These are phyloP conservation scores for Tor tambroides DNA, from an alignment of 2,113 vertebrate genomes.

Conservation along the genomic window DNA sequence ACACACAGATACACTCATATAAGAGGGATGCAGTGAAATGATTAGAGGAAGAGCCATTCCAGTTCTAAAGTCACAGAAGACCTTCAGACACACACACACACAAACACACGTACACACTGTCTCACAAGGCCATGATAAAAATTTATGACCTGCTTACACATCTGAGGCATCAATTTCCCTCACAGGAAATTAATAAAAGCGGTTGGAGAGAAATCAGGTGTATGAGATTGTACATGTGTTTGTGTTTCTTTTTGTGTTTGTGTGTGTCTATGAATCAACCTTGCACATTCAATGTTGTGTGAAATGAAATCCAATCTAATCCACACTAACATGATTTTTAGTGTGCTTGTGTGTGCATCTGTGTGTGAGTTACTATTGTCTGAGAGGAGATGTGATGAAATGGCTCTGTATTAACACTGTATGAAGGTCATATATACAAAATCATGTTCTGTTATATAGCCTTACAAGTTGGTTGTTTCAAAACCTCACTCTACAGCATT, in stretches of 20 bases:
- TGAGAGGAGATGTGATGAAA: slow-evolving; percentile 2
- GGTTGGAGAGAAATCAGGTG: background rate
- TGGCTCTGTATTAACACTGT: background rate
- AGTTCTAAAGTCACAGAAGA: slow-evolving; percentile 3
- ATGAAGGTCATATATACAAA: slow-evolving; percentile 20
- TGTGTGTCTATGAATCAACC: slow-evolving; percentile 16
- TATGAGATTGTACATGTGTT: slow-evolving; percentile 51
- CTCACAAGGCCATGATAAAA: slow-evolving; percentile 33
- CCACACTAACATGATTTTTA: slow-evolving; percentile 14
- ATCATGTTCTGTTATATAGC: background rate
- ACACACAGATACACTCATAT: background rate
- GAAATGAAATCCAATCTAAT: slow-evolving; percentile 7
- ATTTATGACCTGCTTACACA: slow-evolving; percentile 27
- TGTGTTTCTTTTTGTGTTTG: slow-evolving; percentile 47
- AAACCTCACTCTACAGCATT: background rate
- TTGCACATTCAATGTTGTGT: slow-evolving; percentile 26
- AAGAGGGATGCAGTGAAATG: slow-evolving; percentile 26
- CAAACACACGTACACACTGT: background rate
- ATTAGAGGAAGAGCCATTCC: background rate
- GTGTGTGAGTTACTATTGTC: background rate
- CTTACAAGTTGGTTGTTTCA: background rate
- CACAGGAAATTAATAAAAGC: slow-evolving; percentile 29
- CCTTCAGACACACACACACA: background rate
- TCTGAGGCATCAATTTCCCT: slow-evolving; percentile 27
- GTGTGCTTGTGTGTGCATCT: slow-evolving; percentile 20